A percentile compares a stretch with the other conserved stretches of the same genome.
phyloP scores from a whole-genome alignment of 2,797 vertebrate species.

The Lepidocolaptes lacrymiger region DNA sequence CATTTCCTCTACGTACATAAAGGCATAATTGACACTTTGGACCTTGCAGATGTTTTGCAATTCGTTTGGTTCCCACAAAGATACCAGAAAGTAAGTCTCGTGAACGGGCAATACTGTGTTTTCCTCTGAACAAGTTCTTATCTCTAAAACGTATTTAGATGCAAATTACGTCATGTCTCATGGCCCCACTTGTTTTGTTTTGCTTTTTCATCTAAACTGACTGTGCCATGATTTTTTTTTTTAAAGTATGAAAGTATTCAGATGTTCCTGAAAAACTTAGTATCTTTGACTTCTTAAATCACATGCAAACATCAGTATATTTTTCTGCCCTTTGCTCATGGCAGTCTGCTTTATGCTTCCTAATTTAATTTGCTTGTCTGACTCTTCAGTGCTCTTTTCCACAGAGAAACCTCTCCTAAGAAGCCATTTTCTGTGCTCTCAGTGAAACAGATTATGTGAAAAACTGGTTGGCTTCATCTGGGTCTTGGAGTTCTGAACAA shows the following conservation, averaged over 20 bases:
- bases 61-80: conserved; percentile 76
- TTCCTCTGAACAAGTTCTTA: conserved; percentile 59
- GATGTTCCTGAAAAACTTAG: not conserved
- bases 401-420: conserved; percentile 2
- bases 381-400: not conserved
- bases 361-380: conserved; percentile 50
- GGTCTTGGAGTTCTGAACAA: not conserved
- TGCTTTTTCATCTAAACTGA: conserved; percentile 15
- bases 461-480: not conserved
- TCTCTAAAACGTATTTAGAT: conserved; percentile 62
- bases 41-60: conserved; percentile 76
- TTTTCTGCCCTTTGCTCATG: not conserved
- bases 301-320: not conserved
- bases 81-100: conserved; percentile 68
- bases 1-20: conserved; percentile 74
- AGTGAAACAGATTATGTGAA: not conserved
- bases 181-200: conserved; percentile 20
- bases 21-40: conserved; percentile 75
- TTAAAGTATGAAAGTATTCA: not conserved
- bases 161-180: conserved; percentile 48
- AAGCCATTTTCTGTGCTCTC: not conserved
- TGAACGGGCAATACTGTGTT: conserved; percentile 61
- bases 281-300: not conserved
- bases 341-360: conserved; percentile 9
- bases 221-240: not conserved